Percentiles rank a stretch among this genome's conserved stretches.
phyloP scores from a whole-genome alignment of 2,113 vertebrate genomes.

The Anhinga rufa region DNA sequence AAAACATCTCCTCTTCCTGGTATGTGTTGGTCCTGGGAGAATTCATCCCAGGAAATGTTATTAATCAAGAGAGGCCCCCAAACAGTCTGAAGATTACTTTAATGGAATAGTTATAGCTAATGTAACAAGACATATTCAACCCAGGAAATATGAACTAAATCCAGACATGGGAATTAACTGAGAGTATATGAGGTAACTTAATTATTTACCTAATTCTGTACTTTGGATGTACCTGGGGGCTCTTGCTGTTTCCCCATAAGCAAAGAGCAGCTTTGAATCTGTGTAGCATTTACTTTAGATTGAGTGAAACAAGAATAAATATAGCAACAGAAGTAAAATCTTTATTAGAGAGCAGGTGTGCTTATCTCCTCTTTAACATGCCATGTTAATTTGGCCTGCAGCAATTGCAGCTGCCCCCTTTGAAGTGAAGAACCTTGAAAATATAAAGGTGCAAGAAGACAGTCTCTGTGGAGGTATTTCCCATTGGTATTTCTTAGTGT shows the following conservation, averaged over 20 bases:
- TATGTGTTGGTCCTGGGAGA: neutral
- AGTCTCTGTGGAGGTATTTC: neutral
- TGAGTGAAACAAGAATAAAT: slow-evolving; percentile 2
- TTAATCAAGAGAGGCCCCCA: slow-evolving; percentile 8
- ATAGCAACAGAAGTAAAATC: slow-evolving; percentile 22
- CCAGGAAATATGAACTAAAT: neutral
- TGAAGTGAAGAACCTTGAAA: neutral
- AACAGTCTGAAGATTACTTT: neutral
- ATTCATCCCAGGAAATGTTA: neutral
- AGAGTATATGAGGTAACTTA: slow-evolving; percentile 38
- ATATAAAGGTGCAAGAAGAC: neutral
- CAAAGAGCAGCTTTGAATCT: slow-evolving; percentile 16
- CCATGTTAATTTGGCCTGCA: slow-evolving; percentile 15
- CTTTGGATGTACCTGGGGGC: neutral
- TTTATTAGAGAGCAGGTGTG: slow-evolving; percentile 45
- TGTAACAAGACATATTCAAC: neutral
- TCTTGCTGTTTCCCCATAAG: neutral
- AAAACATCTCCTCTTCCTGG: neutral
- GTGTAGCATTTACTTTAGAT: neutral
- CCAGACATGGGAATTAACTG: slow-evolving; percentile 42
- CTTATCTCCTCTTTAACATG: neutral
- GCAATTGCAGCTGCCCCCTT: slow-evolving; percentile 24
- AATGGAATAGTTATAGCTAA: slow-evolving; percentile 31
- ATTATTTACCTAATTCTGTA: slow-evolving; percentile 44
- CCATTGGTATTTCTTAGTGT: neutral